Conservation (phyloP, 1,140 invertebrate genomes). For the Argopecten irradians region DNA sequence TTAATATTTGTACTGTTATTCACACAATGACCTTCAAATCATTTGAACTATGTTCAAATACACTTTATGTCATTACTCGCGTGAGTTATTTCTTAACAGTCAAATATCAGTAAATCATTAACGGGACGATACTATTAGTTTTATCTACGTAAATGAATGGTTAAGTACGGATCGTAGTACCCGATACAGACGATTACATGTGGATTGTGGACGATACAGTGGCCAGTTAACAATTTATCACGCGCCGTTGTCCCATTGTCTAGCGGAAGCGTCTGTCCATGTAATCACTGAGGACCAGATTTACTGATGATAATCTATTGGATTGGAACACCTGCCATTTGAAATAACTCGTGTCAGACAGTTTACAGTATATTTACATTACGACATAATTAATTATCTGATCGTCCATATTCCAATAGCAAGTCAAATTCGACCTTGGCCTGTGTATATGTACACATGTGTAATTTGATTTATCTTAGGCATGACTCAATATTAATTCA, state of each 20-base stretch:
- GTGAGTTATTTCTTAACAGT: neutral
- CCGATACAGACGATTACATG: neutral
- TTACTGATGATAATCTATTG: neutral
- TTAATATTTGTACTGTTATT: neutral
- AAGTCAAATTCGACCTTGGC: too few species aligned
- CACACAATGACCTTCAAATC: neutral
- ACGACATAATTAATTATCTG: neutral
- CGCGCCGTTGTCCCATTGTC: neutral
- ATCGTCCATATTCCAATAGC: neutral
- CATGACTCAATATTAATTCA: too few species aligned
- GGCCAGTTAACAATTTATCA: neutral
- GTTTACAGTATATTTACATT: neutral
- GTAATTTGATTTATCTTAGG: too few species aligned
- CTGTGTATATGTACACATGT: too few species aligned
- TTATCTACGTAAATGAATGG: neutral
- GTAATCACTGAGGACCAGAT: neutral
- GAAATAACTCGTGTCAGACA: neutral
- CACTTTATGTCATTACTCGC: neutral
- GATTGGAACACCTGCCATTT: slow-evolving; percentile 10
- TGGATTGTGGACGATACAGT: too few species aligned
- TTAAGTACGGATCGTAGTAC: neutral
- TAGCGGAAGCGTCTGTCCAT: neutral
- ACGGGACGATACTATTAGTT: neutral
- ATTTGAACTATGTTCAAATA: neutral
- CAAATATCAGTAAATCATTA: neutral